A percentile compares a stretch with the other conserved stretches of the same genome.
phyloP scores from a whole-genome alignment of 2,888 invertebrate species.

The Erynnis tages region DNA sequence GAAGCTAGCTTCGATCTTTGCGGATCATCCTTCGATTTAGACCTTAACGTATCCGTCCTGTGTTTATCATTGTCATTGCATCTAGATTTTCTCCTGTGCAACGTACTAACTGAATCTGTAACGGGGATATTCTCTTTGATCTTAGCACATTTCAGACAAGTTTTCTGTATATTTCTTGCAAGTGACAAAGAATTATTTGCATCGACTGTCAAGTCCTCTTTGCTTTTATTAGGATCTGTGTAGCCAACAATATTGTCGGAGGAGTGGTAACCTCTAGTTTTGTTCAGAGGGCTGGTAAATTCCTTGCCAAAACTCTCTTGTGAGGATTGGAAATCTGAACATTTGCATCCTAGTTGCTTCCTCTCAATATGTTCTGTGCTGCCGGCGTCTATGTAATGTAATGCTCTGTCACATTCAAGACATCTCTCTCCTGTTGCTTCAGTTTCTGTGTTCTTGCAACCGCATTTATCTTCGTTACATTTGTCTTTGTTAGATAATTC shows the following conservation, averaged over 20 bases:
- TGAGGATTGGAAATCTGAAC: slow-evolving; percentile 71
- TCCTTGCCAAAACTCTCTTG: slow-evolving; percentile 75
- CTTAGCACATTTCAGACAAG: slow-evolving; percentile 74
- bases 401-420: slow-evolving; percentile 64
- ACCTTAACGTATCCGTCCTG: slow-evolving; percentile 69
- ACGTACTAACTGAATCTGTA: slow-evolving; percentile 52
- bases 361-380: slow-evolving; percentile 66
- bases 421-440: slow-evolving; percentile 58
- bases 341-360: slow-evolving; percentile 61
- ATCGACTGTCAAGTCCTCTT: slow-evolving; percentile 58
- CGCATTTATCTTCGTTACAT: slow-evolving; percentile 52
- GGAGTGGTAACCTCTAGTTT: slow-evolving; percentile 72
- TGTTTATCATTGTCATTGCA: slow-evolving; percentile 59
- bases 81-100: slow-evolving; percentile 60
- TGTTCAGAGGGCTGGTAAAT: slow-evolving; percentile 57
- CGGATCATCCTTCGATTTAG: slow-evolving; percentile 77
- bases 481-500: slow-evolving; percentile 58
- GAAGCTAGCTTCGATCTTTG: slow-evolving; percentile 71
- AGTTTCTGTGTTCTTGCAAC: slow-evolving; percentile 49
- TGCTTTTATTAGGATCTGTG: slow-evolving; percentile 55
- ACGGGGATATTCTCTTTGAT: slow-evolving; percentile 77
- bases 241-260: slow-evolving; percentile 72
- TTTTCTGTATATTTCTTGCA: slow-evolving; percentile 64
- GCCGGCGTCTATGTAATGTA: slow-evolving; percentile 71
- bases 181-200: slow-evolving; percentile 58